Percentiles rank a stretch among this genome's conserved stretches.
These are phyloP conservation scores for Narcine bancroftii DNA, from an alignment of 2,113 vertebrate genomes.

Conservation along the genomic window DNA sequence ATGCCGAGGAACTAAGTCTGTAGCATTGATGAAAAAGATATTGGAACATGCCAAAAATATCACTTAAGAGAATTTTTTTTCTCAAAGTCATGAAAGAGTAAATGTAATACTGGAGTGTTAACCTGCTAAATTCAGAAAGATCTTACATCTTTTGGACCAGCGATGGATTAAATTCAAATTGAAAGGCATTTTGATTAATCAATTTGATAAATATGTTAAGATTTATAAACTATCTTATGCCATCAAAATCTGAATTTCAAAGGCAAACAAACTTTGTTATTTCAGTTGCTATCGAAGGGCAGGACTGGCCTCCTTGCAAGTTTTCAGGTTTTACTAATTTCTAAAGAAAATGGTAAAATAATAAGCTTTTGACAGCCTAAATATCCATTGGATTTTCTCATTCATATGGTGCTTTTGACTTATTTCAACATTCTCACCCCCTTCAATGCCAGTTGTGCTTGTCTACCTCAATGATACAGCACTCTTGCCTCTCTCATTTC, in stretches of 20 bases:
- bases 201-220: slow-evolving; percentile 17
- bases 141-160: neutral
- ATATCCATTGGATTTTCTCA: neutral
- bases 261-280: slow-evolving; percentile 30
- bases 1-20: slow-evolving; percentile 5
- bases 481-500: neutral
- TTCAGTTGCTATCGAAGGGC: slow-evolving; percentile 27
- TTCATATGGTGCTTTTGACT: neutral
- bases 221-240: neutral
- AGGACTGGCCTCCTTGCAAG: neutral
- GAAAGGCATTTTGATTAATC: neutral
- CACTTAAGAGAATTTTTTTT: slow-evolving; percentile 17
- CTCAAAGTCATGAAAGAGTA: slow-evolving; percentile 2
- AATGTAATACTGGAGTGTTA: slow-evolving; percentile 1
- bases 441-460: neutral
- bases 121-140: neutral
- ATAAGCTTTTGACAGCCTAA: slow-evolving; percentile 8
- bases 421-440: neutral
- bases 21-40: slow-evolving; percentile 9
- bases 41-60: slow-evolving; percentile 23
- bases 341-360: slow-evolving; percentile 30
- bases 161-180: neutral
- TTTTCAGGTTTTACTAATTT: slow-evolving; percentile 25
- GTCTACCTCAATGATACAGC: neutral
- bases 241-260: slow-evolving; percentile 29